phyloP scores from a whole-genome alignment of 2,888 invertebrate genomes.

The Coleophora deauratella region DNA sequence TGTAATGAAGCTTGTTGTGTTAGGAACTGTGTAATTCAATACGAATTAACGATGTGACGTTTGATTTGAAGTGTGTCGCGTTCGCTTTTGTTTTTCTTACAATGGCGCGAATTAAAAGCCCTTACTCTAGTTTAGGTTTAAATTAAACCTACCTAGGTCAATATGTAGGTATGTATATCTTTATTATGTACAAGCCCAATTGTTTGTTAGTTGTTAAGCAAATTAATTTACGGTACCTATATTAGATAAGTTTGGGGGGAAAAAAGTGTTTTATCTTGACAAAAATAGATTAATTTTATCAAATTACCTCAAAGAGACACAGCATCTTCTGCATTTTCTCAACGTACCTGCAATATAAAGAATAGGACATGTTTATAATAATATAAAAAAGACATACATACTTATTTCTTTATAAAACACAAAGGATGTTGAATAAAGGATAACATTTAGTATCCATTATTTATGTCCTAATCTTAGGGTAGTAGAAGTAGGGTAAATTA shows the following conservation, averaged over 20 bases:
- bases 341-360: conserved; percentile 51
- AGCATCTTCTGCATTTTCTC: conserved; percentile 35
- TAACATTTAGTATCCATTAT: too few relatives aligned
- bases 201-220: too few relatives aligned
- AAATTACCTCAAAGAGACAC: conserved; percentile 54
- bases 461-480: too few relatives aligned
- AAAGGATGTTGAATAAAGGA: too few relatives aligned
- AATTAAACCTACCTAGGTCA: neutral
- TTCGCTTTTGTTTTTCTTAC: conserved; percentile 7
- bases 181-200: too few relatives aligned
- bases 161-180: neutral
- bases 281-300: neutral
- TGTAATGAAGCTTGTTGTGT: conserved; percentile 35
- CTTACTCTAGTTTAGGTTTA: neutral
- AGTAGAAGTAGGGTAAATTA: too few relatives aligned
- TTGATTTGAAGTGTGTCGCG: conserved; percentile 33
- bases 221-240: too few relatives aligned
- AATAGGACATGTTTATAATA: conserved; percentile 14
- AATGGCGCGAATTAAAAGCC: neutral
- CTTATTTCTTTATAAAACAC: too few relatives aligned
- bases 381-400: too few relatives aligned
- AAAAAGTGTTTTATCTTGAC: conserved; percentile 5
- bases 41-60: conserved; percentile 61
- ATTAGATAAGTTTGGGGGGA: neutral
- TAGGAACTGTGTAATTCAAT: conserved; percentile 62